Evolutionary conservation across 2,888 invertebrate genomes (phyloP).

Genomic region (Xylota sylvarum): DNA sequence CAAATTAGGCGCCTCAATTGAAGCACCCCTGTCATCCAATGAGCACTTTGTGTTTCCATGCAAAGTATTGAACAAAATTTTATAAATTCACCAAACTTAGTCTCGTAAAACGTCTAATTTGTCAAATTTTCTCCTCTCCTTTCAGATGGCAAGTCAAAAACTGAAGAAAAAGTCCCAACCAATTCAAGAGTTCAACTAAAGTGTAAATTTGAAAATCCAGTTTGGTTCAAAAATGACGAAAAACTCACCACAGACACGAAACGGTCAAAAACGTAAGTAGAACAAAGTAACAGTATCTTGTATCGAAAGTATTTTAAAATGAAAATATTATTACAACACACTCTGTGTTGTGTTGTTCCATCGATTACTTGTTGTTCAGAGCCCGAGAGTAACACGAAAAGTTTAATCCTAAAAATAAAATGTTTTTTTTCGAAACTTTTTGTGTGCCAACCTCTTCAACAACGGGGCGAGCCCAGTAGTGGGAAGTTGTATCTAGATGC

Average conservation of each 20-base stretch:
- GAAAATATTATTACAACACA: constrained; percentile 25
- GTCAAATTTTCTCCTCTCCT: not conserved
- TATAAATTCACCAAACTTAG: too few relatives aligned
- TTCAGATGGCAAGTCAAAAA: constrained; percentile 67
- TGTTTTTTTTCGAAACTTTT: constrained; percentile 9
- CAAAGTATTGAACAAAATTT: too few relatives aligned
- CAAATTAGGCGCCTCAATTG: too few relatives aligned
- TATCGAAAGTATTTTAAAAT: constrained; percentile 21
- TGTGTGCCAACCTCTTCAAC: constrained; percentile 39
- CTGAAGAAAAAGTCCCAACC: constrained; percentile 74
- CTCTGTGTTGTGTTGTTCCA: constrained; percentile 7
- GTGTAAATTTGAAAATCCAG: constrained; percentile 77
- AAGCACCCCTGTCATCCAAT: too few relatives aligned
- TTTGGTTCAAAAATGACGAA: constrained; percentile 78
- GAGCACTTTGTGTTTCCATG: too few relatives aligned
- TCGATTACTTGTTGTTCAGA: constrained; percentile 8
- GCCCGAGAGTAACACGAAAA: constrained; percentile 7
- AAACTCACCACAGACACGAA: constrained; percentile 67
- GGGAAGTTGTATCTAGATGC: constrained; percentile 28
- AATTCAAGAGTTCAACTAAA: constrained; percentile 76
- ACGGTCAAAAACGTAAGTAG: constrained; percentile 77
- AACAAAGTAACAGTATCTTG: constrained; percentile 31
- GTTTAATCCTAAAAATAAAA: constrained; percentile 34
- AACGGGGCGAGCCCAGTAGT: constrained; percentile 16
- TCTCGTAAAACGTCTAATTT: not conserved